Conservation (phyloP, 2,888 invertebrate species). For the Eristalinus aeneus region DNA sequence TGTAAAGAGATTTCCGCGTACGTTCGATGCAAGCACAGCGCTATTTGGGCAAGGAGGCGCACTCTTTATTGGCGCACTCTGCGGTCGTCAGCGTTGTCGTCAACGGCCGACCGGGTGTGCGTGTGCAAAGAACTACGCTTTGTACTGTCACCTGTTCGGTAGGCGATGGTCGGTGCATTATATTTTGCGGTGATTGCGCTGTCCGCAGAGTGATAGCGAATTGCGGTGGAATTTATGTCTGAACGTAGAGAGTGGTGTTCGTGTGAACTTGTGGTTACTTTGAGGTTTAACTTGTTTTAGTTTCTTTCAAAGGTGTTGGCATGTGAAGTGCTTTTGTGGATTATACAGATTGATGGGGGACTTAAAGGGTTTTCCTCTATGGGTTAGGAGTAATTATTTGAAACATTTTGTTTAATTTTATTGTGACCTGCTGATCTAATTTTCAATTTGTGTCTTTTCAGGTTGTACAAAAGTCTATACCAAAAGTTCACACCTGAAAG, state of each 20-base stretch:
- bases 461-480: conserved; percentile 98
- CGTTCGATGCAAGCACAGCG: conserved; percentile 9
- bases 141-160: conserved; percentile 39
- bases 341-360: background rate
- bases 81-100: conserved; percentile 9
- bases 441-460: conserved; percentile 82
- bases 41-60: conserved; percentile 37
- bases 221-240: conserved; percentile 19
- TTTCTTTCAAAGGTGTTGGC: background rate
- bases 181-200: conserved; percentile 31
- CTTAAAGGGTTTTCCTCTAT: too few species aligned
- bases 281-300: background rate
- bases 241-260: conserved; percentile 12
- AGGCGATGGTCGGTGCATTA: conserved; percentile 8
- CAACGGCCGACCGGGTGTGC: conserved; percentile 4
- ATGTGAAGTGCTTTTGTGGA: conserved; percentile 14
- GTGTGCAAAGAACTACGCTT: conserved; percentile 10
- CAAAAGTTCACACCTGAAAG: conserved; percentile 98
- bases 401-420: background rate
- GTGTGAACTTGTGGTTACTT: conserved; percentile 30
- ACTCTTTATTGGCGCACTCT: conserved; percentile 23
- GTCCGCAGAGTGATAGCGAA: conserved; percentile 46
- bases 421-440: background rate
- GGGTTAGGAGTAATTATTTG: too few species aligned
- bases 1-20: conserved; percentile 60